Evolutionary conservation across 2,113 vertebrate species (phyloP), one percentile per base, ranked within the genome.

Genomic region (Nothobranchius furzeri): DNA sequence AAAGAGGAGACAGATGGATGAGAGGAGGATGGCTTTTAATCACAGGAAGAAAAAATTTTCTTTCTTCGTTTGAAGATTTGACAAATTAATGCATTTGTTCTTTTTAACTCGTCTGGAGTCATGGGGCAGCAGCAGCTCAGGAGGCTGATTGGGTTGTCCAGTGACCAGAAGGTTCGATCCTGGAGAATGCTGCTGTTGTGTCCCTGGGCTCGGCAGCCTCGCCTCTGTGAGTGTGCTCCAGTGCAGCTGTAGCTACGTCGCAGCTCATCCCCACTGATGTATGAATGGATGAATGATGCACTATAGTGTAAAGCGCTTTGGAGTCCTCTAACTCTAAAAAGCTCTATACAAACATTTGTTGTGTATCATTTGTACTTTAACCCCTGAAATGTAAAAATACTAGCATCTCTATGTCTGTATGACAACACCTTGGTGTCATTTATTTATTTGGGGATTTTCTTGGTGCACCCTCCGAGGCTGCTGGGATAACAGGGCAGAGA

Each of bases 401-500:
- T 45, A 43, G 17, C 42, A 6, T 52, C 62, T 68, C 52, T 47
- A 60, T 74, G 75, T 49, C 59, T 68, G 65, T 64, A 56, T 7
- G 15, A 3, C 76, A 67, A 67, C 12, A 55, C 51, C 62, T 65
- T 42, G 68, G 3, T 50, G 20, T 3, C 2, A 9, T 50, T 85
- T 58, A 62, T 70, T 70, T 73, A 42, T 61, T 53, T 64, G 25
- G 24, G 30, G 17, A 20, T 72, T 82, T 58, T 57, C 70, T 72
- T 60, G 25, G 30, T 50, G 59, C 56, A 7, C 61, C 52, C 64
- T 80, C 58, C 0, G 2, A 76, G 62, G 68, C 62, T 56, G 24
- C 30, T 14, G 20, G 56, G 75, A 66, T 70, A 80, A 86, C 65
- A 61, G 69, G 47, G 79, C 50, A 42, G 56, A 68, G 75, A 78